These are phyloP conservation scores for Lamellibrachia luymesi DNA, from an alignment of 1,140 invertebrate genomes.

Conservation along the genomic window DNA sequence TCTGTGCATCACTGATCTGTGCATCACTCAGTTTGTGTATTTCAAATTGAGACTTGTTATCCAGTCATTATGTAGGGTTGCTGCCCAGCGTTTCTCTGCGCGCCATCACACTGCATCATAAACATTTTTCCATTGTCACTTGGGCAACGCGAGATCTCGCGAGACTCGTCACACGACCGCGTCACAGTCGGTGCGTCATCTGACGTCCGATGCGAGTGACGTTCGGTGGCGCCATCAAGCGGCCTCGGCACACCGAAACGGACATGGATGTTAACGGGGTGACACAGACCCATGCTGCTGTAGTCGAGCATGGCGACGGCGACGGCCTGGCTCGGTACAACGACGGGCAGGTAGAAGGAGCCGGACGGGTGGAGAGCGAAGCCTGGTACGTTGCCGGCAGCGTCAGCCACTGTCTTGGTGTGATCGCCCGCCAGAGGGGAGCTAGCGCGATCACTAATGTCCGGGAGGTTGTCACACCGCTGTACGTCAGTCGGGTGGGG, in stretches of 20 bases:
- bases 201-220: neutral
- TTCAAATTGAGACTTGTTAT: neutral
- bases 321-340: slow-evolving; percentile 76
- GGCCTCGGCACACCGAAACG: slow-evolving; percentile 63
- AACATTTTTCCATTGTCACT: neutral
- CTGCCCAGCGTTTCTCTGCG: neutral
- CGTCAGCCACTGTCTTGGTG: slow-evolving; percentile 8
- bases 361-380: slow-evolving; percentile 81
- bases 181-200: neutral
- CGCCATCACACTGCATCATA: neutral
- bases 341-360: slow-evolving; percentile 86
- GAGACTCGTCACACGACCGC: neutral
- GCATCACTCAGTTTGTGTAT: too few species aligned
- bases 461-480: neutral
- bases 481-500: neutral
- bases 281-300: slow-evolving; percentile 67
- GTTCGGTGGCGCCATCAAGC: neutral
- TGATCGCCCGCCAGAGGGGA: neutral
- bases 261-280: slow-evolving; percentile 88
- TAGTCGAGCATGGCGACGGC: slow-evolving; percentile 66
- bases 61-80: neutral
- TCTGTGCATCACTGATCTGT: neutral
- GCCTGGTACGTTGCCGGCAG: slow-evolving; percentile 64
- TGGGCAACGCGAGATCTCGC: neutral
- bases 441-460: neutral